Conservation (phyloP, 1,140 invertebrate genomes). For the Papilio xuthus region DNA sequence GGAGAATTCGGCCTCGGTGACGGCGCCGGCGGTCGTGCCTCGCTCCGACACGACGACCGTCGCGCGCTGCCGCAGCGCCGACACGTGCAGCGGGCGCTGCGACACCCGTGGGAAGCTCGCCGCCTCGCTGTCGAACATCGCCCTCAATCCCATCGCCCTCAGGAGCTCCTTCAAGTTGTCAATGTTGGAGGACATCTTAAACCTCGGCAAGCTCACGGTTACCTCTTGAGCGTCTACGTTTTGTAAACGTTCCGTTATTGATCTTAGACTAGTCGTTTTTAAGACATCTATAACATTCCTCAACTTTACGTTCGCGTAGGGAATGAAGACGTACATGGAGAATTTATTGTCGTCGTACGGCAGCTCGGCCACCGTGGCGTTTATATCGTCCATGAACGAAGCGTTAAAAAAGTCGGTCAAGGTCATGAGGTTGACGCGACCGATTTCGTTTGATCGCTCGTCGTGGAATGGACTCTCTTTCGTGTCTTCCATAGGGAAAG, state of each 20-base stretch:
- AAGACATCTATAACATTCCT: slow-evolving; percentile 72
- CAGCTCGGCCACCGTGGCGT: slow-evolving; percentile 84
- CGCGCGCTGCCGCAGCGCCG: slow-evolving; percentile 84
- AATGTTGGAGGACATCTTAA: slow-evolving; percentile 83
- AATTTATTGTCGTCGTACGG: slow-evolving; percentile 84
- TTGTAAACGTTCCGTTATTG: slow-evolving; percentile 74
- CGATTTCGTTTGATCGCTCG: slow-evolving; percentile 63
- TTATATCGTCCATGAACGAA: slow-evolving; percentile 61
- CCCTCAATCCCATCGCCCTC: slow-evolving; percentile 84
- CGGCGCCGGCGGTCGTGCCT: slow-evolving; percentile 85
- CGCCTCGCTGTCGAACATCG: slow-evolving; percentile 81
- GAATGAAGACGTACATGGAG: slow-evolving; percentile 85
- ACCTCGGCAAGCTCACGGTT: slow-evolving; percentile 83
- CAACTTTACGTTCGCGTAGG: slow-evolving; percentile 62
- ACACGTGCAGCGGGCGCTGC: slow-evolving; percentile 77
- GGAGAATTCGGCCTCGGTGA: slow-evolving; percentile 78
- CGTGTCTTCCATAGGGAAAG: slow-evolving; percentile 83
- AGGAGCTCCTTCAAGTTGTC: slow-evolving; percentile 82
- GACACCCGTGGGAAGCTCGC: slow-evolving; percentile 84
- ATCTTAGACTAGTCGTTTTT: slow-evolving; percentile 73
- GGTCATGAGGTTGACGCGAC: slow-evolving; percentile 78
- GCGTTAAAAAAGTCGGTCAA: slow-evolving; percentile 58
- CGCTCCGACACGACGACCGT: slow-evolving; percentile 88
- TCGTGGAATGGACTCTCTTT: slow-evolving; percentile 71
- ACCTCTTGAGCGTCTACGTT: slow-evolving; percentile 68